Base-by-base conservation (phyloP, 2,797 vertebrate species). In the Hylomyscus alleni region DNA sequence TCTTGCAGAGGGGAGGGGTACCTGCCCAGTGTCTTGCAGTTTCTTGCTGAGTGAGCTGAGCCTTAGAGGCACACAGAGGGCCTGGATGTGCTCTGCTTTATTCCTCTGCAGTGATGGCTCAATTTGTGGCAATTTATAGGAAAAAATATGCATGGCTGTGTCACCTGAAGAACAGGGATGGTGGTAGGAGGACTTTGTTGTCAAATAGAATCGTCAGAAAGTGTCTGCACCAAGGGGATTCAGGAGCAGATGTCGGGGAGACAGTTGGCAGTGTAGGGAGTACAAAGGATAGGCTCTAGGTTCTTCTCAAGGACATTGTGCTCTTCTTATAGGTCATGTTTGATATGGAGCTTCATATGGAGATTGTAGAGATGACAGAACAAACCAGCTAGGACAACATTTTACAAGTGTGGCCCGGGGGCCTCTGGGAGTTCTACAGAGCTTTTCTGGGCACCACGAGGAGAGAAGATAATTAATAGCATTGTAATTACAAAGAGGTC, bases 1-100 rank as follows among this genome's bases (percentile, higher is more conserved):
- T 83, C 91, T 96, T 26, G 96, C 94, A 97, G 56, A 93, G 44
- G 93, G 90, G 62, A 96, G 97, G 90, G 90, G 93, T 62, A 56
- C 87, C 65, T 93, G 95, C 88, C 44, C 50, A 20, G 52, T 40
- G 65, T 92, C 95, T 96, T 87, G 94, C 56, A 89, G 94, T 93
- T 97, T 83, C 10, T 29, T 22, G 14, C 60, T 6, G 47, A 89
- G 97, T 19, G 84, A 60, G 73, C 24, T n/a, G 97, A 93, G 92
- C 89, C 69, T 44, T 29, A 44, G 56, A 40, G 89, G 91, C 96
- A 91, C 82, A 84, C 47, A 85, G 96, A 92, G 40, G 69, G 10
- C 60, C 40, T n/a, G 81, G 83, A 86, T 52, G 14, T 3, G 19
- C 52, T 37, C 60, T 37, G 80, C 26, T 89, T 84, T 31, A 20